Conservation (phyloP, 1,140 invertebrate genomes). For the Bombus breviceps region DNA sequence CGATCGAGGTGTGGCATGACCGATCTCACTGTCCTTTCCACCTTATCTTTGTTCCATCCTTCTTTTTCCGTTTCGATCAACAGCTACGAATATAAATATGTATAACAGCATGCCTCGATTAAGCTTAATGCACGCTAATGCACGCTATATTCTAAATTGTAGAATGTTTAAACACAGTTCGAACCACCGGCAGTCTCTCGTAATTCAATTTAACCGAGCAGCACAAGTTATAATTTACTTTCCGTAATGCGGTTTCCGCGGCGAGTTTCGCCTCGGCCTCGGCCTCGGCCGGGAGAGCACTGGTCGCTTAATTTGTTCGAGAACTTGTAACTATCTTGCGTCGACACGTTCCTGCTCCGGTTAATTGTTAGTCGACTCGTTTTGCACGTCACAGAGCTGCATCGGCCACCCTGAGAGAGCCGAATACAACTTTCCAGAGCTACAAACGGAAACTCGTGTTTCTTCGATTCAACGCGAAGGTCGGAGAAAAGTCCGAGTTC, state of each 20-base stretch:
- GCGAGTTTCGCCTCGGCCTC: slow-evolving; percentile 6
- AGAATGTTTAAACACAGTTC: slow-evolving; percentile 37
- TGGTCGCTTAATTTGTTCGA: slow-evolving; percentile 10
- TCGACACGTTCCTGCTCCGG: slow-evolving; percentile 7
- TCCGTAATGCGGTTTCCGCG: background rate
- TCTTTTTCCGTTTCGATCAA: background rate
- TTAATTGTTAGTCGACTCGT: slow-evolving; percentile 20
- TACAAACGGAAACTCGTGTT: background rate
- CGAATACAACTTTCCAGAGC: background rate
- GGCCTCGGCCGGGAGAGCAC: background rate
- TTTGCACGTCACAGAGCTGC: background rate
- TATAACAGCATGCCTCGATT: slow-evolving; percentile 7
- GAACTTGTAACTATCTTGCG: slow-evolving; percentile 34
- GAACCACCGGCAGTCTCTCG: slow-evolving; percentile 2
- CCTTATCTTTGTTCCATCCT: too few relatives aligned
- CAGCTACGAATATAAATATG: background rate
- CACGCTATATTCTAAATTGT: slow-evolving; percentile 21
- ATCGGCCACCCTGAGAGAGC: background rate
- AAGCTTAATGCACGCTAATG: slow-evolving; percentile 33
- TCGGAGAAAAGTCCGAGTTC: background rate
- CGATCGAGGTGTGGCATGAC: background rate
- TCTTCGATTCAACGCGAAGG: background rate
- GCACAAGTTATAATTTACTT: slow-evolving; percentile 27
- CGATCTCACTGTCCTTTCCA: slow-evolving; percentile 27
- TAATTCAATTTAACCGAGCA: slow-evolving; percentile 32